Percentiles rank a stretch among this genome's conserved stretches.
Conservation (phyloP, 1,140 invertebrate genomes). For the Drosophila tani region DNA sequence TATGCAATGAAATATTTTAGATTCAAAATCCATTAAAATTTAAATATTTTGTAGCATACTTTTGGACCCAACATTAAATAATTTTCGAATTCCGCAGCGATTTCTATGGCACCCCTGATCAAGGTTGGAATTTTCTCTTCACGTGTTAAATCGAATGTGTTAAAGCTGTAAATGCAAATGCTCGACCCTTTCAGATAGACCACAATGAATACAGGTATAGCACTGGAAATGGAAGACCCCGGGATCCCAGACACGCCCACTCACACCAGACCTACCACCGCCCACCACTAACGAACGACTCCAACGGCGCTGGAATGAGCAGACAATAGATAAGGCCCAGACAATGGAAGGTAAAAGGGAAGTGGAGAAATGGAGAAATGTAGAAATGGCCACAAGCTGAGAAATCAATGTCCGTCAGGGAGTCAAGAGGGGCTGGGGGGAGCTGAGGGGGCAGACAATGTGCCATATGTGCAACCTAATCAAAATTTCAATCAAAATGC, state of each 20-base stretch:
- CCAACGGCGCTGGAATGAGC: constrained; percentile 22
- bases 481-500: constrained; percentile 78
- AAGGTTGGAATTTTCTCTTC: not conserved
- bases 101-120: not conserved
- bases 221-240: not conserved
- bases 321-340: constrained; percentile 33
- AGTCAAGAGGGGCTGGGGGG: not conserved
- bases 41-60: not conserved
- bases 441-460: constrained; percentile 47
- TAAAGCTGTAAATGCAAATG: constrained; percentile 16
- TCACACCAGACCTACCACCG: not conserved
- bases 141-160: constrained; percentile 8
- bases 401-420: constrained; percentile 63
- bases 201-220: constrained; percentile 19
- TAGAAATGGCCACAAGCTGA: constrained; percentile 59
- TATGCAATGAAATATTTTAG: too few species aligned
- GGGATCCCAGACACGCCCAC: constrained; percentile 31
- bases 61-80: not conserved
- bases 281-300: constrained; percentile 17
- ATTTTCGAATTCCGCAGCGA: not conserved
- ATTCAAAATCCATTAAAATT: too few species aligned
- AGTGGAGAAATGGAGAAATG: constrained; percentile 25
- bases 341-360: constrained; percentile 19
- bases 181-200: constrained; percentile 19
- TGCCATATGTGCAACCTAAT: constrained; percentile 72